Evolutionary conservation across 1,140 invertebrate genomes (phyloP).

Genomic region (Saccostrea echinata): DNA sequence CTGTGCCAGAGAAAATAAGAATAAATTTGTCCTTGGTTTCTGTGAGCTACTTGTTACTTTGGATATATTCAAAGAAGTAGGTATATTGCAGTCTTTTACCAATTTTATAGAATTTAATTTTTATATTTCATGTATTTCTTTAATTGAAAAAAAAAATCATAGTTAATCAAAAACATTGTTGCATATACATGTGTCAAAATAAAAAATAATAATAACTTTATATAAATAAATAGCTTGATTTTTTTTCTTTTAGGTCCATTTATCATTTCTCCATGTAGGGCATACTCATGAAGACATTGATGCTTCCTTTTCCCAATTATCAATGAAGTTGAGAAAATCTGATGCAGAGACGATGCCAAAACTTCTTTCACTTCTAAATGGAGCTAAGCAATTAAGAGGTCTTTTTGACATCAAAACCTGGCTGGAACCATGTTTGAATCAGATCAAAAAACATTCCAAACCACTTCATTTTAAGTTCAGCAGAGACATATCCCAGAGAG

Average conservation of each 20-base stretch:
- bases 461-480: constrained; percentile 52
- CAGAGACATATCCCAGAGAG: background rate
- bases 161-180: no score
- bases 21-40: constrained; percentile 53
- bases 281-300: constrained; percentile 63
- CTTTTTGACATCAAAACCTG: constrained; percentile 51
- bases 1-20: constrained; percentile 61
- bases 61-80: constrained; percentile 58
- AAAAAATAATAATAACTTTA: no score
- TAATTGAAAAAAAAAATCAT: no score
- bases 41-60: constrained; percentile 45
- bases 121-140: no score
- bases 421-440: constrained; percentile 43
- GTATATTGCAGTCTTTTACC: no score
- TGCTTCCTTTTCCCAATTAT: constrained; percentile 52
- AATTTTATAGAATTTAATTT: no score
- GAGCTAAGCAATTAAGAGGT: background rate
- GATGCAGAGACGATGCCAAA: constrained; percentile 50
- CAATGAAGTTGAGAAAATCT: constrained; percentile 46
- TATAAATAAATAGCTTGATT: no score
- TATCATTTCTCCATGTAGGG: constrained; percentile 58
- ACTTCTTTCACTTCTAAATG: constrained; percentile 36
- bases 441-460: constrained; percentile 36
- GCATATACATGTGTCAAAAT: no score
- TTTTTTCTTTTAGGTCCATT: constrained; percentile 51